Evolutionary conservation across 2,797 vertebrate genomes (phyloP), one percentile per base, ranked within the genome.

Genomic region (Champsocephalus gunnari): DNA sequence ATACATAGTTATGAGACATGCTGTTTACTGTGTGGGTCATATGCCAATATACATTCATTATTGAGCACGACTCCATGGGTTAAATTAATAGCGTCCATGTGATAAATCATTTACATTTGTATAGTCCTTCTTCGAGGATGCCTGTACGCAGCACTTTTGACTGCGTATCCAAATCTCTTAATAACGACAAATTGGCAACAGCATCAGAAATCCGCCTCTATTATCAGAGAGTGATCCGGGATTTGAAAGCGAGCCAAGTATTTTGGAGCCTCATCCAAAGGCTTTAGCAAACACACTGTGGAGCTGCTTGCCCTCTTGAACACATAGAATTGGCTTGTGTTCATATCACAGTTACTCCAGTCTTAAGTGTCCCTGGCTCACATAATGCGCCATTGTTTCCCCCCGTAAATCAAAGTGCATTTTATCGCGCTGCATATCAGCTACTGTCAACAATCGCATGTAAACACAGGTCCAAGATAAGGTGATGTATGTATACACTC

Each of bases 1-100:
- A 88, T 89, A 75, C 88, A 89, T 86, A 89, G 82, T 90, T 90
- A 86, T 89, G 87, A 89, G 85, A 83, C 83, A 71, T 66, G 81
- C 77, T 90, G 88, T 87, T 92, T 88, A 84, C 87, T 85, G 81
- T 90, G 62, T 79, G 84, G 86, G 84, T 88, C 88, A 86, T 47
- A 81, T 80, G 82, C 82, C 84, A 89, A 83, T 65, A 83, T 71
- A 81, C 85, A 88, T 91, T 90, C 85, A 91, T 91, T 87, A 91
- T 86, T 86, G 86, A 88, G 57, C 75, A 79, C 73, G 80, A 67
- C 76, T 88, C 71, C 71, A 84, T 81, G 67, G 77, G 80, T 88
- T 90, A 77, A 89, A 90, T 88, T 71, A 86, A 84, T 82, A 56
- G 84, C 64, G 55, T 77, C 58, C 53, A 62, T 21, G 76, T 67